Percentiles rank a stretch among this genome's conserved stretches.
These are phyloP conservation scores for Chaetodon trifasciatus DNA, from an alignment of 2,797 vertebrate species.

Conservation along the genomic window DNA sequence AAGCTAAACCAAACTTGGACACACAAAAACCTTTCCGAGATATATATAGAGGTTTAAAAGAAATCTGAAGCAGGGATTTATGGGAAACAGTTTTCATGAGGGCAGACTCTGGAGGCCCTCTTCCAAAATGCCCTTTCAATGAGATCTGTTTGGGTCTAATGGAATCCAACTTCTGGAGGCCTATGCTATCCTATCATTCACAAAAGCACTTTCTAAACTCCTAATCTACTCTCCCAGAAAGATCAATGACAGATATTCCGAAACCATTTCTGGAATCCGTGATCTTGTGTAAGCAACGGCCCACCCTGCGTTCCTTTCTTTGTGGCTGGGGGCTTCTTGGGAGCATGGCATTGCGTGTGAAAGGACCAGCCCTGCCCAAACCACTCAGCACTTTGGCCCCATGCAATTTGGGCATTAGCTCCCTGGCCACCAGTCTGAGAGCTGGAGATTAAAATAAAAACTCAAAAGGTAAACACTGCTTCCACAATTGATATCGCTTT, in stretches of 20 bases:
- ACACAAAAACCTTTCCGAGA: background rate
- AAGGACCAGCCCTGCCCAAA: constrained; percentile 77
- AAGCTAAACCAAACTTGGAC: constrained; percentile 7
- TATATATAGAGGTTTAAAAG: background rate
- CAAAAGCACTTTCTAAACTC: constrained; percentile 51
- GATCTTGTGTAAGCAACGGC: constrained; percentile 65
- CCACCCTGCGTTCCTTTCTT: constrained; percentile 62
- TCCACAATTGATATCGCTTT: constrained; percentile 85
- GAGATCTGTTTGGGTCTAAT: constrained; percentile 32
- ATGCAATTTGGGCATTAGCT: constrained; percentile 77
- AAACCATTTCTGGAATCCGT: constrained; percentile 63
- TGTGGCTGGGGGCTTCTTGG: constrained; percentile 66
- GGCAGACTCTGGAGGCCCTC: constrained; percentile 24
- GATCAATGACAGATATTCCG: constrained; percentile 73
- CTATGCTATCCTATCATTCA: constrained; percentile 30
- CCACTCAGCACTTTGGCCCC: constrained; percentile 75
- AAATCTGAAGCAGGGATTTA: constrained; percentile 1
- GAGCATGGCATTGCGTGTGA: constrained; percentile 84
- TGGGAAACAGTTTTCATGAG: constrained; percentile 32
- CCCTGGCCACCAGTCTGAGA: constrained; percentile 78
- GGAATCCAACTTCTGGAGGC: constrained; percentile 23
- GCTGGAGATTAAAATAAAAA: constrained; percentile 81
- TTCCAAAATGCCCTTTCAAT: constrained; percentile 36
- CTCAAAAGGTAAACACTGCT: constrained; percentile 86
- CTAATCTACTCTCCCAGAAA: constrained; percentile 73